These are phyloP conservation scores for Agapostemon virescens DNA, from an alignment of 2,888 invertebrate genomes.

Conservation along the genomic window DNA sequence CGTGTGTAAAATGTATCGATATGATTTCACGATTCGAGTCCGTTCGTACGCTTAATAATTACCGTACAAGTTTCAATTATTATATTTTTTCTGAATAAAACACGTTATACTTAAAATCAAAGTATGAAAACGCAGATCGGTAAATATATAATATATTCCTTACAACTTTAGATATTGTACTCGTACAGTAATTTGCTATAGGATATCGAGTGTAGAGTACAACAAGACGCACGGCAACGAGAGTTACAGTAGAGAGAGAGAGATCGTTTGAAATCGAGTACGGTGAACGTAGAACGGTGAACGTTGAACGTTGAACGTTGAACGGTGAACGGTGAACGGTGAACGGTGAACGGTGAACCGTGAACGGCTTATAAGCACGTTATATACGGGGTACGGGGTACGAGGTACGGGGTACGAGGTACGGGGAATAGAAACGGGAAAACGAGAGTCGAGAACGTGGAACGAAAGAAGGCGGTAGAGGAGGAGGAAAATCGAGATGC, in stretches of 20 bases:
- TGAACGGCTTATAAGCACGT: no score
- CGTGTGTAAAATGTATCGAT: no score
- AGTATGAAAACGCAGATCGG: background rate
- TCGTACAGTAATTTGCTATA: background rate
- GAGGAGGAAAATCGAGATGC: conserved; percentile 35
- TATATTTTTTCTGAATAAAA: background rate
- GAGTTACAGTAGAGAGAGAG: background rate
- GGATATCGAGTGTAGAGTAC: background rate
- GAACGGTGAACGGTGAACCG: background rate
- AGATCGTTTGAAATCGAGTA: background rate
- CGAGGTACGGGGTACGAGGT: background rate
- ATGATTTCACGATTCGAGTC: background rate
- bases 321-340: background rate
- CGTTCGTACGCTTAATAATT: conserved; percentile 1
- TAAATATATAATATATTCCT: background rate
- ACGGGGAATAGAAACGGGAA: background rate
- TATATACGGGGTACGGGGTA: background rate
- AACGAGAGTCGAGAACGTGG: background rate
- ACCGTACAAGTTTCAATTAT: background rate
- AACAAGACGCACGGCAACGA: background rate
- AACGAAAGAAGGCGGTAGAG: conserved; percentile 22
- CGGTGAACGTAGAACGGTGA: background rate
- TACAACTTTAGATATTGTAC: background rate
- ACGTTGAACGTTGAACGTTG: background rate
- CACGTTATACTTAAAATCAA: background rate